Evolutionary conservation across 2,888 invertebrate species (phyloP), one percentile per base, ranked within the genome.

Genomic region (Leptopilina myrica): DNA sequence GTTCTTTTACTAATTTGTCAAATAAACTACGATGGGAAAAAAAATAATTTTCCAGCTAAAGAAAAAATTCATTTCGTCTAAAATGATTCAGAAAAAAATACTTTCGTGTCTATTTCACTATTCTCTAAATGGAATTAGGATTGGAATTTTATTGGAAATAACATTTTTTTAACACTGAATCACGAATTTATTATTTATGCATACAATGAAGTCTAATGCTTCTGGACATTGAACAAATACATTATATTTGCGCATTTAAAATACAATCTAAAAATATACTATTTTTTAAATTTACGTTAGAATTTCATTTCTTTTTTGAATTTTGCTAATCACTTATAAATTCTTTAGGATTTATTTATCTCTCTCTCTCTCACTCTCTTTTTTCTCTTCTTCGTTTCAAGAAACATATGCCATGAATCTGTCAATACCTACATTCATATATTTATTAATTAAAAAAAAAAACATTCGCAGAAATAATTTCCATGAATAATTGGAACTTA

Each of bases 181-280:
- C 82, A 84, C 82, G 80, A 83, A 84, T 89, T 89, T 89, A 89
- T 89, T 89, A 85, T 49, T 49, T 49, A 49, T 49, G 12, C 80
- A 88, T 88, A 87, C 85, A 89, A 83, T 85, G 85, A 83, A 86
- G 81, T 85, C 82, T 88, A 49, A 88, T 86, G 85, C 86, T 84
- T 85, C 86, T 86, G 84, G 86, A 89, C 88, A 88, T 85, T 81
- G 81, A 85, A 86, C 78, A 81, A 86, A 84, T 86, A 84, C 82
- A 85, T 84, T 81, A 83, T 85, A 83, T 85, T 79, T 84, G 84
- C 82, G 81, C 84, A 84, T 88, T 89, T 87, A 88, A 90, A 90
- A 90, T 90, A 90, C 83, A 84, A 82, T 90, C 90, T 90, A 89
- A 90, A 90, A 90, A 90, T 90, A 90, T 87, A 90, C 90, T 90